A percentile compares a stretch with the other conserved stretches of the same genome.
phyloP scores from a whole-genome alignment of 2,888 invertebrate genomes.

The Heliothis peltigera region DNA sequence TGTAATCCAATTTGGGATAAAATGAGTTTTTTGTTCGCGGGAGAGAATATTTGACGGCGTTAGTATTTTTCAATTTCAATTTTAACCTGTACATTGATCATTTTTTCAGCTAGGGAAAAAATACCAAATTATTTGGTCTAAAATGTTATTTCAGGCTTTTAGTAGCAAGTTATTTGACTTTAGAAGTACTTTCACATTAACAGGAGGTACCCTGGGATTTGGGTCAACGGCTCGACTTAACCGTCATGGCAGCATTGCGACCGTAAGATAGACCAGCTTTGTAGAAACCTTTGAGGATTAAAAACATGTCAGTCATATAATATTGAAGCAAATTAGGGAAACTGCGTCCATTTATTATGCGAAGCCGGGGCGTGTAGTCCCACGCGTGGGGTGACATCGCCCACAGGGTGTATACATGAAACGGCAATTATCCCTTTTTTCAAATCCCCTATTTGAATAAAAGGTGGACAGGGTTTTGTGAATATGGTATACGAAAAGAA shows the following conservation, averaged over 20 bases:
- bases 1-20: conserved; percentile 31
- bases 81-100: neutral
- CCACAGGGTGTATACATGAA: conserved; percentile 45
- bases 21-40: conserved; percentile 16
- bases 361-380: neutral
- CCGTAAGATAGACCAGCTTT: conserved; percentile 19
- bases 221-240: conserved; percentile 5
- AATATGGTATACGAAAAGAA: conserved; percentile 2
- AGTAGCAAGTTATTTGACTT: neutral
- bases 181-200: neutral
- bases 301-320: conserved; percentile 27
- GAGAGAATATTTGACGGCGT: conserved; percentile 2
- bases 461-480: conserved; percentile 1
- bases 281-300: conserved; percentile 32
- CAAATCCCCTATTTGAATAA: conserved; percentile 39
- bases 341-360: conserved; percentile 40
- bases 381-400: conserved; percentile 5
- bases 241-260: conserved; percentile 3
- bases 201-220: neutral
- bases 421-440: conserved; percentile 47
- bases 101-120: neutral
- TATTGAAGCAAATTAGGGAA: conserved; percentile 31
- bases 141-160: neutral
- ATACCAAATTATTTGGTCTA: neutral
- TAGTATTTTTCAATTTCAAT: neutral